Conservation (phyloP, 2,888 invertebrate genomes). For the Parnassius smintheus region DNA sequence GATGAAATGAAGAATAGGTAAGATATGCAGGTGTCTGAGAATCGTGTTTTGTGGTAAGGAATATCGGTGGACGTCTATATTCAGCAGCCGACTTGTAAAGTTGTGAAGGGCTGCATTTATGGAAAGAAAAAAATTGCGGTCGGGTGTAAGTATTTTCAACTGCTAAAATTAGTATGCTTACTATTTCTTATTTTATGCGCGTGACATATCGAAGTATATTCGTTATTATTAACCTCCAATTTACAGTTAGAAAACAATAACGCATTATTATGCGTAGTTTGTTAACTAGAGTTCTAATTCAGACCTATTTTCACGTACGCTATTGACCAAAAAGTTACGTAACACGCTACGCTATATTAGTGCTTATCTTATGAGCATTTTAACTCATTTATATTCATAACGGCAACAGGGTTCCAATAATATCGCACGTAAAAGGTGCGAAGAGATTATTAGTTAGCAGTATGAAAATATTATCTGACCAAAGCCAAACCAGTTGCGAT, state of each 20-base stretch:
- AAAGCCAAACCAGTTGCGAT: not conserved
- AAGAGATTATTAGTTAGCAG: constrained; percentile 13
- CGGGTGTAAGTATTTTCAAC: too few relatives aligned
- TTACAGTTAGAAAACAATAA: not conserved
- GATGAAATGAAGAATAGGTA: too few relatives aligned
- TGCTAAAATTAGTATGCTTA: too few relatives aligned
- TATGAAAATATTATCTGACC: constrained; percentile 10
- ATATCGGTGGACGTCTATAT: too few relatives aligned
- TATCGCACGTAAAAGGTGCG: constrained; percentile 6
- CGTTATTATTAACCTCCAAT: not conserved
- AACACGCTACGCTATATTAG: not conserved
- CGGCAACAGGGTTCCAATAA: constrained; percentile 1
- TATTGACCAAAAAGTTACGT: constrained; percentile 5
- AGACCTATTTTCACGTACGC: not conserved
- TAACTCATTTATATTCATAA: constrained; percentile 14
- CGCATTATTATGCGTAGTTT: not conserved
- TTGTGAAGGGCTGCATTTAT: too few relatives aligned
- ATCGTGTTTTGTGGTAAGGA: too few relatives aligned
- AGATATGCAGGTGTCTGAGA: too few relatives aligned
- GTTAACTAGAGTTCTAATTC: not conserved
- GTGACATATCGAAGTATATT: not conserved
- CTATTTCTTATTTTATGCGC: too few relatives aligned
- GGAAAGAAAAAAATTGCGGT: too few relatives aligned
- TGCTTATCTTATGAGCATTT: constrained; percentile 2
- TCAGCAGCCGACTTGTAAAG: too few relatives aligned